Base-by-base conservation (phyloP, 2,888 invertebrate species). In the Andrena trimmerana region DNA sequence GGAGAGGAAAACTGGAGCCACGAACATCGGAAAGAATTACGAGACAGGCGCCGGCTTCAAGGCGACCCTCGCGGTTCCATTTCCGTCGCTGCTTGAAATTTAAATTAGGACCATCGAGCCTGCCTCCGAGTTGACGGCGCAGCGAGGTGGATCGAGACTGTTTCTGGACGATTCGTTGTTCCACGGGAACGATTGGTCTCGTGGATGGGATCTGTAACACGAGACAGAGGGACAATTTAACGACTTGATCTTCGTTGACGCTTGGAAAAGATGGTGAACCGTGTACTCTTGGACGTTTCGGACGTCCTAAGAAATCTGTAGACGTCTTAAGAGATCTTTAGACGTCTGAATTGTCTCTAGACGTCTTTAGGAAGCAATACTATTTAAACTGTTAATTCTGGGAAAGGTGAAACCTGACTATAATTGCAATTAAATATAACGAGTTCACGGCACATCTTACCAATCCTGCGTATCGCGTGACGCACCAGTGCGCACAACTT, bases 381-480 rank as follows among this genome's bases (percentile, higher is more conserved):
- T n/a, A 13, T 48, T 24, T 50, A 20, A 33, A 24, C 1, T 5
- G 10, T 54, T 42, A 16, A 16, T 36, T 29, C n/a, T 5, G 2
- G 6, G 6, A 29, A 13, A 59, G 2, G 13, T 5, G 57, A 4
- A 13, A 27, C 16, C 27, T 29, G 13, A 59, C 16, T 16, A 3
- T 29, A 59, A 16, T 27, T 29, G 16, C 27, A 8, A 57, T 13
- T 27, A 57, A 29, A 59, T 24, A 10, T 27, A 42, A 0, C 42
- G 60, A 65, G 33, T 33, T n/a, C 36, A 29, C 63, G 63, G 75
- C 83, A 66, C 24, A 75, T 72, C 74, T 80, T 81, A 69, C 68
- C 59, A 69, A 86, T 84, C 75, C 57, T 10, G 20, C 13, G 36
- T 65, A 42, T 59, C 66, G 65, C 60, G 74, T 29, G 75, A 85